A percentile compares a stretch with the other conserved stretches of the same genome.
phyloP scores from a whole-genome alignment of 2,888 invertebrate genomes.

The Meandrusa payeni region DNA sequence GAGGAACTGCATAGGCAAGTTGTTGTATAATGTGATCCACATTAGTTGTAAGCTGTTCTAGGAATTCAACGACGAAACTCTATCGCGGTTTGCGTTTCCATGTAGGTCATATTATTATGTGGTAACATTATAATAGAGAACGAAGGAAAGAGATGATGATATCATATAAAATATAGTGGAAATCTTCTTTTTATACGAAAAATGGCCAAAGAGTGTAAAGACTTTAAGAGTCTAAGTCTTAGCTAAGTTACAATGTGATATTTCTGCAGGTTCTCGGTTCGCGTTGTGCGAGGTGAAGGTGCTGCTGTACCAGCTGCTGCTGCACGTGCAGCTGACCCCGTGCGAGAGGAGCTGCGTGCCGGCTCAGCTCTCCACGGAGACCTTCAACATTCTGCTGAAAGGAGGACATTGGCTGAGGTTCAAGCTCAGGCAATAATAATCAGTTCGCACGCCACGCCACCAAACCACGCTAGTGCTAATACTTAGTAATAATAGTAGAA shows the following conservation, averaged over 20 bases:
- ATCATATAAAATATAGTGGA: too few relatives aligned
- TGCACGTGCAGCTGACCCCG: constrained; percentile 48
- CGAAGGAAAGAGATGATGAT: too few relatives aligned
- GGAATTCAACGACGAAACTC: too few relatives aligned
- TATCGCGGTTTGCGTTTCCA: too few relatives aligned
- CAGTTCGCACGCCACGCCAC: too few relatives aligned
- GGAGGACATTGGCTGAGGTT: constrained; percentile 57
- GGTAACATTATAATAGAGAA: too few relatives aligned
- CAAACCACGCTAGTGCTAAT: too few relatives aligned
- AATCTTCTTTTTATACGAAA: neutral
- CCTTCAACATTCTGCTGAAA: constrained; percentile 42
- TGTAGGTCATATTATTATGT: too few relatives aligned
- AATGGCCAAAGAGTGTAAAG: too few relatives aligned
- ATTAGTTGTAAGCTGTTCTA: neutral
- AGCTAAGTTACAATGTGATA: neutral
- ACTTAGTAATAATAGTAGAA: too few relatives aligned
- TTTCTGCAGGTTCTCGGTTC: constrained; percentile 51
- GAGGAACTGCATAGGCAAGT: constrained; percentile 54
- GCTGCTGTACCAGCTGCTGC: constrained; percentile 52
- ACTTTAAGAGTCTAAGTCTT: too few relatives aligned
- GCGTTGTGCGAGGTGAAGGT: too few relatives aligned
- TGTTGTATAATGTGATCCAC: neutral
- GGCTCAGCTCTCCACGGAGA: constrained; percentile 33
- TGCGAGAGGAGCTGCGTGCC: constrained; percentile 48
- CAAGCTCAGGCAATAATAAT: constrained; percentile 23